A percentile compares a stretch with the other conserved stretches of the same genome.
These are phyloP conservation scores for Bothrops jararaca DNA, from an alignment of 2,113 vertebrate genomes.

Conservation along the genomic window DNA sequence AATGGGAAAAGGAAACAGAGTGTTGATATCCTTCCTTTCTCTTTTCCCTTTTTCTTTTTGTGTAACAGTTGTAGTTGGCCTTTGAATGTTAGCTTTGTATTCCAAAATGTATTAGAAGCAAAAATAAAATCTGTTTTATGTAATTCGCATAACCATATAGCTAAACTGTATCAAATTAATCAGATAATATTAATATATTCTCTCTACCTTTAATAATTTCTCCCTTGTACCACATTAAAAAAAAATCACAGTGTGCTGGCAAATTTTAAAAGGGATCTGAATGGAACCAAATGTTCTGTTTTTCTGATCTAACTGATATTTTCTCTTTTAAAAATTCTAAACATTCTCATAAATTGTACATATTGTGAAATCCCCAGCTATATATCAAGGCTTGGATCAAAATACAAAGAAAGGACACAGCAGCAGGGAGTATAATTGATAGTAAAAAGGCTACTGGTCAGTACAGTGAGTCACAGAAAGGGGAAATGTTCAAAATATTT, in stretches of 20 bases:
- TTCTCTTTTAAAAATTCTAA: neutral
- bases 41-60: neutral
- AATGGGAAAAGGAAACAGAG: neutral
- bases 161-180: neutral
- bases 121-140: neutral
- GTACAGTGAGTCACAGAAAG: neutral
- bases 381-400: neutral
- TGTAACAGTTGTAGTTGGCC: neutral
- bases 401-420: neutral
- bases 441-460: neutral
- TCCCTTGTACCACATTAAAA: neutral
- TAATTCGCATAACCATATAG: neutral
- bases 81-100: neutral
- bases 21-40: neutral
- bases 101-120: neutral
- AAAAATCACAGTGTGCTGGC: neutral
- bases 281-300: neutral
- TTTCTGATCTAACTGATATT: neutral
- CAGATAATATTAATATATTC: neutral
- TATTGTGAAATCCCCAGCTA: neutral
- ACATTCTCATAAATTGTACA: neutral
- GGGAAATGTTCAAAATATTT: neutral
- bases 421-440: neutral
- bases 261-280: neutral
- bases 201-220: neutral